A percentile compares a stretch with the other conserved stretches of the same genome.
Conservation (phyloP, 2,113 vertebrate species). For the Amazona guildingii region DNA sequence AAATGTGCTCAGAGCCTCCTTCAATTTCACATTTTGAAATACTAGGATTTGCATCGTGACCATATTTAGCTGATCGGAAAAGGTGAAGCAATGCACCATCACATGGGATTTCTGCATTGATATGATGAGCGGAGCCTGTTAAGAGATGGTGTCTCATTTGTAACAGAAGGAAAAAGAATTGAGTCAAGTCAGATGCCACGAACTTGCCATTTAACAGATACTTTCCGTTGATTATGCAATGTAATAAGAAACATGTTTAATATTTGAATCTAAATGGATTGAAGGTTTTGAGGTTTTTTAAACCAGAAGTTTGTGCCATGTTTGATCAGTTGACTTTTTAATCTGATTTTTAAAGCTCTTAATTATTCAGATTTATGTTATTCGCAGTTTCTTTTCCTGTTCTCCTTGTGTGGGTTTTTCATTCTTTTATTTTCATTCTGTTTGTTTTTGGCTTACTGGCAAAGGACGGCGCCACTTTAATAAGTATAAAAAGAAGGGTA, state of each 20-base stretch:
- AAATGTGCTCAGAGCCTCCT: neutral
- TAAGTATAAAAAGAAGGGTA: conserved; percentile 73
- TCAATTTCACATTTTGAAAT: neutral
- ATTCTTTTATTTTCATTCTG: conserved; percentile 63
- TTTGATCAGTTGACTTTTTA: conserved; percentile 28
- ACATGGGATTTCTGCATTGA: neutral
- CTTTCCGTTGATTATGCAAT: neutral
- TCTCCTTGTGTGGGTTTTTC: conserved; percentile 54
- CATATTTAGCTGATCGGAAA: neutral
- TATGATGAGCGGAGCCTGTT: neutral
- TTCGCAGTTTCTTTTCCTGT: conserved; percentile 21
- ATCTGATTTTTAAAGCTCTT: conserved; percentile 44
- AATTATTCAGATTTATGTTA: conserved; percentile 44
- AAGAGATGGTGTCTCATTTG: neutral
- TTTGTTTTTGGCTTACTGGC: conserved; percentile 68
- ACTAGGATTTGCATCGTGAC: neutral
- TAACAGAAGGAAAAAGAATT: neutral
- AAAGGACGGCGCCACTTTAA: conserved; percentile 73
- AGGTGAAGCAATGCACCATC: neutral
- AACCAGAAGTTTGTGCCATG: neutral
- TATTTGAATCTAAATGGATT: conserved; percentile 22
- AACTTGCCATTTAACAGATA: neutral
- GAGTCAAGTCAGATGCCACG: neutral
- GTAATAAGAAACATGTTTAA: conserved; percentile 23
- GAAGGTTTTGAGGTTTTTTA: neutral